Evolutionary conservation across 2,888 invertebrate genomes (phyloP), one percentile per base, ranked within the genome.

Genomic region (Gryllus longicercus): DNA sequence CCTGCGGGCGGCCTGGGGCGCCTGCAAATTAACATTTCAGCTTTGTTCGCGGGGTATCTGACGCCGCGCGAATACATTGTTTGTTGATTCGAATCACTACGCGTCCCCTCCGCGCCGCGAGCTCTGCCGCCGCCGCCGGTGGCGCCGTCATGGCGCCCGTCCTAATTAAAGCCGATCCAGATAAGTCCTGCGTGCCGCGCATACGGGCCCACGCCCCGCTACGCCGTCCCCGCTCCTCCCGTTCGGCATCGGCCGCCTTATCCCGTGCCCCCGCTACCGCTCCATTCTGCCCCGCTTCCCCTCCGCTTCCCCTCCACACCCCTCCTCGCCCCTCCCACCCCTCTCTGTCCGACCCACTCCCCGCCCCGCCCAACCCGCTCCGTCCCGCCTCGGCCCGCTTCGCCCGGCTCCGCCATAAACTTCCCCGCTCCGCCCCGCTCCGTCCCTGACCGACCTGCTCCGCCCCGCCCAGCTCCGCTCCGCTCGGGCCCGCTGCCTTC

Each of bases 61-160:
- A 63, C 16, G 63, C 63, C 14, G 63, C 14, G 63, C n/a, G 63
- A 63, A 63, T 63, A n/a, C 63, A 63, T 63, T 63, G 63, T 63
- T 63, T 63, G 63, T 63, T 63, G 63, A 63, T 63, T 63, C 63
- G 63, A 63, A 63, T 63, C 63, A n/a, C 63, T 63, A n/a, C 63
- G 63, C n/a, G n/a, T n/a, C 63, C 63, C 63, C 63, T 63, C 63
- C 63, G 38, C 38, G 38, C 38, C 63, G n/a, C 63, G 4, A 63
- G n/a, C n/a, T n/a, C 63, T 63, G 63, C 63, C 63, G 18, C 63
- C 63, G 16, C n/a, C 63, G 63, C 63, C 63, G n/a, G 63, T 14
- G 63, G n/a, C 38, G 38, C 38, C 38, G 38, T 16, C 63, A 63
- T n/a, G 14, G 63, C 63, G 63, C 3, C 63, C 63, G 63, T 63